phyloP scores from a whole-genome alignment of 2,797 vertebrate species.

The Acanthurus lineatus region DNA sequence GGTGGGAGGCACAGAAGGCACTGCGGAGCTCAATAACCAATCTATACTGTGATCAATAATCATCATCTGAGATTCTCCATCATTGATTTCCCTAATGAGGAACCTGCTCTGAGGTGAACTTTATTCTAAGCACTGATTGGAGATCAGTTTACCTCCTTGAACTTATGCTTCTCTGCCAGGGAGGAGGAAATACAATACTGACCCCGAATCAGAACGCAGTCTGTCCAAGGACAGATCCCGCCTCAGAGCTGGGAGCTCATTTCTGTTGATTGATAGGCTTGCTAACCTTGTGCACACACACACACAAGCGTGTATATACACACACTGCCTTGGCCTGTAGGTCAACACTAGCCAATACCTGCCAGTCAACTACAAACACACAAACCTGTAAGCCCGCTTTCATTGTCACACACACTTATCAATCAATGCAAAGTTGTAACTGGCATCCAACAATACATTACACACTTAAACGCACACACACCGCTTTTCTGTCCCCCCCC shows the following conservation, averaged over 20 bases:
- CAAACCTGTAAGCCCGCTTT: conserved; percentile 7
- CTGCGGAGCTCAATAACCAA: conserved; percentile 59
- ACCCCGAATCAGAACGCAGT: conserved; percentile 57
- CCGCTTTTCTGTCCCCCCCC: not conserved
- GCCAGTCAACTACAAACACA: conserved; percentile 53
- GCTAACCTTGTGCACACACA: conserved; percentile 3
- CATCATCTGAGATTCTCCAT: conserved; percentile 67
- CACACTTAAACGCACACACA: conserved; percentile 26
- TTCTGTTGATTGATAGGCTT: conserved; percentile 57
- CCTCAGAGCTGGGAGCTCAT: conserved; percentile 39
- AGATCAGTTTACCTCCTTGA: conserved; percentile 72
- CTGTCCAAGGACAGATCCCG: conserved; percentile 62
- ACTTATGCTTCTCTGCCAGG: conserved; percentile 56
- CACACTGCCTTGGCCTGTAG: conserved; percentile 50
- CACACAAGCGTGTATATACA: conserved; percentile 18
- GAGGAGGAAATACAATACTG: conserved; percentile 63
- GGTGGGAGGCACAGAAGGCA: conserved; percentile 17
- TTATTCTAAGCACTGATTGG: conserved; percentile 52
- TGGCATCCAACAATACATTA: conserved; percentile 11
- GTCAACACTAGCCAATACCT: conserved; percentile 39
- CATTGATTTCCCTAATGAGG: conserved; percentile 62
- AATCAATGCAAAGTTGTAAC: conserved; percentile 54
- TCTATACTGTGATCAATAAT: conserved; percentile 73
- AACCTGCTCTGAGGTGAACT: conserved; percentile 70
- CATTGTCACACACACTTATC: conserved; percentile 54